A percentile compares a stretch with the other conserved stretches of the same genome.
Evolutionary conservation across 2,113 vertebrate species (phyloP).

Genomic region (Telmatochromis sp.): DNA sequence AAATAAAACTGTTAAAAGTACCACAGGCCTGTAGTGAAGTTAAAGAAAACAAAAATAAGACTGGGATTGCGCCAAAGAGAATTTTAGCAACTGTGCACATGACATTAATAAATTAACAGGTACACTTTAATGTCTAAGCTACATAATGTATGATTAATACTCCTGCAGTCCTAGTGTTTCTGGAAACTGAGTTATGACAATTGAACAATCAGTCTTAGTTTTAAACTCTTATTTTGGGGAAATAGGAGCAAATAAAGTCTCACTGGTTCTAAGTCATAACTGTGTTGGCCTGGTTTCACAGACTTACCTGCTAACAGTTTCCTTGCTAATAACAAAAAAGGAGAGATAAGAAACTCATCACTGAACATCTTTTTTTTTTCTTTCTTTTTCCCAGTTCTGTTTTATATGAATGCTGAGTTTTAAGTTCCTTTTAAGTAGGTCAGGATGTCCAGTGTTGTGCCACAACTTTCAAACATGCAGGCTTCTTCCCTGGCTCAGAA

Average conservation of each 20-base stretch:
- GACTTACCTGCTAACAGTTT: neutral
- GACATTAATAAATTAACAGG: neutral
- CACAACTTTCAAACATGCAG: neutral
- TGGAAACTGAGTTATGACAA: neutral
- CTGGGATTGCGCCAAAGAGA: neutral
- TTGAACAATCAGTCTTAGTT: neutral
- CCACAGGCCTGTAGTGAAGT: neutral
- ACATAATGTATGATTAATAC: neutral
- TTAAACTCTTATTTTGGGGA: neutral
- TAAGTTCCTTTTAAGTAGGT: neutral
- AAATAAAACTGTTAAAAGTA: neutral
- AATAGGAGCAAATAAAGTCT: neutral
- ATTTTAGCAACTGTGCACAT: neutral
- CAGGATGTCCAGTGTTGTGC: neutral
- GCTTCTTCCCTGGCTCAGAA: neutral
- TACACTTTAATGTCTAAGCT: neutral
- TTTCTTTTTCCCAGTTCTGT: neutral
- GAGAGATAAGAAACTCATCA: neutral
- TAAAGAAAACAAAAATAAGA: neutral
- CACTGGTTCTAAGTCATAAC: neutral
- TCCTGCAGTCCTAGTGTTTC: neutral
- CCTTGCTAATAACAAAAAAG: neutral
- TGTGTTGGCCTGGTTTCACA: neutral
- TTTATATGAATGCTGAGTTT: neutral
- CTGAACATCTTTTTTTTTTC: neutral